Conservation (phyloP, 2,113 vertebrate genomes). For the Ochotona princeps region DNA sequence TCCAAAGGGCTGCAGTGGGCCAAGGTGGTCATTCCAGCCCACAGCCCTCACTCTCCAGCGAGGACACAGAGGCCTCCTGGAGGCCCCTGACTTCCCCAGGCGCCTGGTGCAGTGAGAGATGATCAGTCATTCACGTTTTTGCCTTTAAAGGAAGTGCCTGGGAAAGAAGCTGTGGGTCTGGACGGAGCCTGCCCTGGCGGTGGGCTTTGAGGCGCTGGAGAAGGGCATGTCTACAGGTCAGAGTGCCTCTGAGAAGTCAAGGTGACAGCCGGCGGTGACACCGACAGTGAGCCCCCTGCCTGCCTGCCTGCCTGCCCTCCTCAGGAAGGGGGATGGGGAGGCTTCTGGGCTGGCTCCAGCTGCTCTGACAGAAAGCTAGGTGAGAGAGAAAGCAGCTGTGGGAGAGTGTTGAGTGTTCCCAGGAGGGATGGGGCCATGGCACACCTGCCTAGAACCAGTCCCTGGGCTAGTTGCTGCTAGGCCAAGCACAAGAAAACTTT, state of each 20-base stretch:
- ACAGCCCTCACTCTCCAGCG: too few relatives aligned
- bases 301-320: background rate
- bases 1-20: background rate
- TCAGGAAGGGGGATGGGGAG: background rate
- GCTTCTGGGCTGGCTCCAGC: background rate
- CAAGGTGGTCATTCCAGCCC: background rate
- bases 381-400: slow-evolving; percentile 33
- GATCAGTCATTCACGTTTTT: slow-evolving; percentile 48
- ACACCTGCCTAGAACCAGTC: background rate
- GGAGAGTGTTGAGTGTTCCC: background rate
- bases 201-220: background rate
- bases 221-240: background rate
- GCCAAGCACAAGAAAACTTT: slow-evolving; percentile 62
- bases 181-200: background rate
- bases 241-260: background rate
- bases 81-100: background rate
- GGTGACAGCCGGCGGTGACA: background rate
- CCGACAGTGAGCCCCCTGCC: too few relatives aligned
- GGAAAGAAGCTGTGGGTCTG: background rate
- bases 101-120: background rate
- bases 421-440: background rate
- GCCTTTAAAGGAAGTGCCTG: slow-evolving; percentile 77
- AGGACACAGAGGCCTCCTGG: background rate
- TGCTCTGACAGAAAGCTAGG: background rate
- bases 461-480: background rate